These are phyloP conservation scores for Urosaurus nigricauda DNA, from an alignment of 2,797 vertebrate genomes.

Conservation along the genomic window DNA sequence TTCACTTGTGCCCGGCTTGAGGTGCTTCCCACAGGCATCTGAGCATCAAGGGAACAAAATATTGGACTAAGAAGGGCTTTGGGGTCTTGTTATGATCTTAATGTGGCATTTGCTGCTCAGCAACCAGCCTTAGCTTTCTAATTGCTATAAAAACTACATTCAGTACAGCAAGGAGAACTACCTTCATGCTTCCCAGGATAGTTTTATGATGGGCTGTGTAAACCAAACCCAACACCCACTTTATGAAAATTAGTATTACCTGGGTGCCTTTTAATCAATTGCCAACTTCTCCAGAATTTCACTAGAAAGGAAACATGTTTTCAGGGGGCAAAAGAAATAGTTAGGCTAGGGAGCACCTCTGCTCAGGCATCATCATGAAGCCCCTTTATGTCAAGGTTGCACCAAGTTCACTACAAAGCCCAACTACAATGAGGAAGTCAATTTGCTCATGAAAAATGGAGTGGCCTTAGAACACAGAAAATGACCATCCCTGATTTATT, in stretches of 20 bases:
- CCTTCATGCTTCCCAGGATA: not conserved
- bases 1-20: not conserved
- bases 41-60: not conserved
- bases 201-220: no score
- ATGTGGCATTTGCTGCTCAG: not conserved
- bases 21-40: not conserved
- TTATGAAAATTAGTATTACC: not conserved
- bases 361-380: not conserved
- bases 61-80: not conserved
- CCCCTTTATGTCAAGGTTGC: not conserved
- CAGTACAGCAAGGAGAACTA: not conserved
- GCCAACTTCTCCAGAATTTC: not conserved
- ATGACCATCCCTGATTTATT: not conserved
- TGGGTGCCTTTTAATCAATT: not conserved
- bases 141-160: not conserved
- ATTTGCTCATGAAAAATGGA: not conserved
- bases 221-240: no score
- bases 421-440: no score
- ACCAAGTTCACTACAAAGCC: not conserved
- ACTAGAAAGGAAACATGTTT: not conserved
- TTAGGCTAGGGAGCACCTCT: not conserved
- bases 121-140: not conserved
- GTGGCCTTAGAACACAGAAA: not conserved
- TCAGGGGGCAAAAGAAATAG: not conserved
- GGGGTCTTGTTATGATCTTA: not conserved